phyloP scores from a whole-genome alignment of 2,888 invertebrate genomes.

The Emmelina monodactyla region DNA sequence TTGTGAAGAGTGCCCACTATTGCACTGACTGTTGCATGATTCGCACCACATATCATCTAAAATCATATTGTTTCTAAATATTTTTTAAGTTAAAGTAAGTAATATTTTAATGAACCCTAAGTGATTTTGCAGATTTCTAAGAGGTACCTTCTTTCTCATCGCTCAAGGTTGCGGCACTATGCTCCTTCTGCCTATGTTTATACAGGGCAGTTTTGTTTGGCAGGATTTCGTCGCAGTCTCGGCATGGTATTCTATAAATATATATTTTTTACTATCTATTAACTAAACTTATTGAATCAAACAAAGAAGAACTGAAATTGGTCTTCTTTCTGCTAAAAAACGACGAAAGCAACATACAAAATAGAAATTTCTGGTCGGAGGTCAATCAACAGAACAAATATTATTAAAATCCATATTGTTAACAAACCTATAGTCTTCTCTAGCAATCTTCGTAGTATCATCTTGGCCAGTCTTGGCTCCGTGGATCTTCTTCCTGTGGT shows the following conservation, averaged over 20 bases:
- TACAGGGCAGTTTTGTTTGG: slow-evolving; percentile 54
- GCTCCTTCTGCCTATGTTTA: slow-evolving; percentile 48
- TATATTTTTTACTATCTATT: no score
- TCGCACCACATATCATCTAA: slow-evolving; percentile 17
- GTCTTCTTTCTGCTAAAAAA: no score
- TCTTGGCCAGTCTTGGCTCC: slow-evolving; percentile 26
- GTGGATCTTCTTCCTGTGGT: slow-evolving; percentile 54
- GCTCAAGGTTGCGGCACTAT: slow-evolving; percentile 25
- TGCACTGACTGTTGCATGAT: slow-evolving; percentile 14
- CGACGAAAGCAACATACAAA: no score
- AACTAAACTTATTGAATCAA: no score
- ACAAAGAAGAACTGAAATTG: no score
- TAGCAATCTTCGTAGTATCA: slow-evolving; percentile 26
- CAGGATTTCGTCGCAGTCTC: slow-evolving; percentile 46
- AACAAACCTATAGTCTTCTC: slow-evolving; percentile 39
- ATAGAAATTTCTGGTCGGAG: no score
- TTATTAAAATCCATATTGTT: no score
- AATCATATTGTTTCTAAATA: background rate
- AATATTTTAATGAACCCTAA: background rate
- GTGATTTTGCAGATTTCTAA: slow-evolving; percentile 1
- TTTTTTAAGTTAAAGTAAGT: background rate
- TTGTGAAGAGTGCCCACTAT: background rate
- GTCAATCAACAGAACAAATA: no score
- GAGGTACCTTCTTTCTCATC: slow-evolving; percentile 19
- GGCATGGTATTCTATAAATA: slow-evolving; percentile 45